Evolutionary conservation across 2,797 vertebrate genomes (phyloP).

Genomic region (Oryzias sinensis): DNA sequence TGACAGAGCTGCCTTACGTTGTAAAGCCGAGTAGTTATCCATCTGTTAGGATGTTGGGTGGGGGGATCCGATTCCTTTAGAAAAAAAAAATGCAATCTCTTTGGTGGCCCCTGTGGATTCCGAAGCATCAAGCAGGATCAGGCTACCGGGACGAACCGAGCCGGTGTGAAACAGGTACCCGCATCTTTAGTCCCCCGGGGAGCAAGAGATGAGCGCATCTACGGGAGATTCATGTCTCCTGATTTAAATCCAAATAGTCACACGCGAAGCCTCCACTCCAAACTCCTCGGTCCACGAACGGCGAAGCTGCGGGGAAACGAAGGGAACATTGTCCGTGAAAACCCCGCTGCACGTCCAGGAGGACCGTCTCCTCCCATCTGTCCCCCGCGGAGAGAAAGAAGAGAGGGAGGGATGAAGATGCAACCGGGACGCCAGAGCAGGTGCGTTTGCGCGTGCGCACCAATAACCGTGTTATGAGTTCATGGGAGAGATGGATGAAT

Average conservation of each 20-base stretch:
- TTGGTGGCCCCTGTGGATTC: conserved; percentile 29
- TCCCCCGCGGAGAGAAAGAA: conserved; percentile 43
- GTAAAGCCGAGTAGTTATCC: conserved; percentile 86
- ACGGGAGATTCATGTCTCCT: conserved; percentile 30
- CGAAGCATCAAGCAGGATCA: conserved; percentile 47
- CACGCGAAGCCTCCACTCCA: conserved; percentile 13
- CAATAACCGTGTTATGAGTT: background rate
- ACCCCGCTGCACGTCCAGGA: conserved; percentile 58
- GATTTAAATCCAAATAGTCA: conserved; percentile 53
- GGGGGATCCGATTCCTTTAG: conserved; percentile 33
- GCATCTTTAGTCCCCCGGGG: conserved; percentile 53
- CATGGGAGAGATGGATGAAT: conserved; percentile 13
- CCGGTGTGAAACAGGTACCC: conserved; percentile 52
- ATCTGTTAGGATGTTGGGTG: conserved; percentile 72
- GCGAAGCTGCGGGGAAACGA: too few relatives aligned
- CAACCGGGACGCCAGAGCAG: conserved; percentile 47
- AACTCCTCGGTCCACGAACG: conserved; percentile 35
- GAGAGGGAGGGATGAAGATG: conserved; percentile 47
- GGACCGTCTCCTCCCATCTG: conserved; percentile 66
- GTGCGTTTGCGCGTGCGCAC: conserved; percentile 38
- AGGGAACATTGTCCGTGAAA: conserved; percentile 5
- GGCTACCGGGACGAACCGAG: conserved; percentile 59
- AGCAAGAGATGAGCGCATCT: conserved; percentile 34
- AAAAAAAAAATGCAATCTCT: conserved; percentile 24
- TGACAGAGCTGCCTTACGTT: conserved; percentile 78